Evolutionary conservation across 2,113 vertebrate genomes (phyloP).

Genomic region (Manacus vitellinus): DNA sequence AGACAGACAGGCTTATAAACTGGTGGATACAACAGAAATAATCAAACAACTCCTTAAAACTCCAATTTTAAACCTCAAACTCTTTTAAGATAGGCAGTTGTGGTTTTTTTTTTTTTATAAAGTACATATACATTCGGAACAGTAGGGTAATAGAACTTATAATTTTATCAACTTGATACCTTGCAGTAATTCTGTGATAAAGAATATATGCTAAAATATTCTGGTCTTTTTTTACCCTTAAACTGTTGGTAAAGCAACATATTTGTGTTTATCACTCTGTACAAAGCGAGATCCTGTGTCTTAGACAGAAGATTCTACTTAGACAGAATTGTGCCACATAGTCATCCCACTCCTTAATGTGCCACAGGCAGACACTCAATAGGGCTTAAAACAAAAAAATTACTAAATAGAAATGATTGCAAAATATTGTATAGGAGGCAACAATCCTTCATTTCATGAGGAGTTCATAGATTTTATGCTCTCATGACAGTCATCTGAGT

Average conservation of each 20-base stretch:
- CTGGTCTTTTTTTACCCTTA: not conserved
- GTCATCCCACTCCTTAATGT: not conserved
- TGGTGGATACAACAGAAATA: not conserved
- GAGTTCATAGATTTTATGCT: not conserved
- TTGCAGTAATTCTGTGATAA: not conserved
- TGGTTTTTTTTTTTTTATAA: not conserved
- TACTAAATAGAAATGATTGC: not conserved
- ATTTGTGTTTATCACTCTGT: not conserved
- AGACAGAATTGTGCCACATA: not conserved
- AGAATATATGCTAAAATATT: not conserved
- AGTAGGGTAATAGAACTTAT: not conserved
- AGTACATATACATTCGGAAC: not conserved
- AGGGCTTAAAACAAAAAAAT: not conserved
- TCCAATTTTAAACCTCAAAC: not conserved
- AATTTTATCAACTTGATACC: not conserved
- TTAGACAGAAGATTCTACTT: not conserved
- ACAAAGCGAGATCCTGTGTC: not conserved
- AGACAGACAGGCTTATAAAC: not conserved
- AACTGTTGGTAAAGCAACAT: not conserved
- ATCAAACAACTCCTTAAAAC: not conserved
- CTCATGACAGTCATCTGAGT: not conserved
- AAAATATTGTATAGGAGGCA: not conserved
- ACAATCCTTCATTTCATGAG: accelerated
- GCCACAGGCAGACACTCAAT: not conserved
- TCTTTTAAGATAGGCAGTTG: not conserved